These are phyloP conservation scores for Pseudomyrmex flavicornis DNA, from an alignment of 1,140 invertebrate genomes.

Conservation along the genomic window DNA sequence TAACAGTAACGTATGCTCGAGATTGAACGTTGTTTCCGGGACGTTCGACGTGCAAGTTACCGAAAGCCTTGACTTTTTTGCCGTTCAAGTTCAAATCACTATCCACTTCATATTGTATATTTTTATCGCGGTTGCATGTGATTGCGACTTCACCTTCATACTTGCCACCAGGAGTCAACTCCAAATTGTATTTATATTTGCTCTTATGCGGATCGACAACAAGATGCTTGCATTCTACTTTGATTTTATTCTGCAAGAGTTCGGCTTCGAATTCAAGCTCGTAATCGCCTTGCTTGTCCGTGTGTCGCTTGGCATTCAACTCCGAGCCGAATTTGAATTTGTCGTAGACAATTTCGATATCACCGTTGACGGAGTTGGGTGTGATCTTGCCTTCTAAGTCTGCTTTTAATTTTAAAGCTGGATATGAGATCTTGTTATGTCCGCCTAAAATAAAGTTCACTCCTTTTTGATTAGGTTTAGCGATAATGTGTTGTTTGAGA, in stretches of 20 bases:
- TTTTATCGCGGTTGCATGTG: constrained; percentile 84
- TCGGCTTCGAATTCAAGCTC: constrained; percentile 86
- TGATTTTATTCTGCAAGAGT: constrained; percentile 86
- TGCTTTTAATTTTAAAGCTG: constrained; percentile 82
- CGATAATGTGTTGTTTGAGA: constrained; percentile 82
- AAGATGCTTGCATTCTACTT: constrained; percentile 86
- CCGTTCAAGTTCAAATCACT: constrained; percentile 84
- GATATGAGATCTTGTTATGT: constrained; percentile 86
- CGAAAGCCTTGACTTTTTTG: constrained; percentile 86
- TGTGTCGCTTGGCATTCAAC: constrained; percentile 85
- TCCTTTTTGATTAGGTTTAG: constrained; percentile 76
- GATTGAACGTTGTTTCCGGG: constrained; percentile 84
- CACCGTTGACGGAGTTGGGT: constrained; percentile 85
- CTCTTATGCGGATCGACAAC: constrained; percentile 86
- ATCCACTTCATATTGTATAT: constrained; percentile 85
- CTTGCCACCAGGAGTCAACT: constrained; percentile 87
- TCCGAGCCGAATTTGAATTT: constrained; percentile 86
- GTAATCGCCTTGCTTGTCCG: constrained; percentile 86
- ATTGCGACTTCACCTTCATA: constrained; percentile 87
- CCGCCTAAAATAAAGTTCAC: constrained; percentile 78
- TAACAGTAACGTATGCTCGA: constrained; percentile 84
- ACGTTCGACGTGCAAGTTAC: constrained; percentile 83
- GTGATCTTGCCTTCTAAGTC: constrained; percentile 85
- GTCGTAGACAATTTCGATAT: constrained; percentile 84
- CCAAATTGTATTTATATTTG: constrained; percentile 87